Conservation (phyloP, 2,888 invertebrate genomes). For the Caenorhabditis sulstoni region DNA sequence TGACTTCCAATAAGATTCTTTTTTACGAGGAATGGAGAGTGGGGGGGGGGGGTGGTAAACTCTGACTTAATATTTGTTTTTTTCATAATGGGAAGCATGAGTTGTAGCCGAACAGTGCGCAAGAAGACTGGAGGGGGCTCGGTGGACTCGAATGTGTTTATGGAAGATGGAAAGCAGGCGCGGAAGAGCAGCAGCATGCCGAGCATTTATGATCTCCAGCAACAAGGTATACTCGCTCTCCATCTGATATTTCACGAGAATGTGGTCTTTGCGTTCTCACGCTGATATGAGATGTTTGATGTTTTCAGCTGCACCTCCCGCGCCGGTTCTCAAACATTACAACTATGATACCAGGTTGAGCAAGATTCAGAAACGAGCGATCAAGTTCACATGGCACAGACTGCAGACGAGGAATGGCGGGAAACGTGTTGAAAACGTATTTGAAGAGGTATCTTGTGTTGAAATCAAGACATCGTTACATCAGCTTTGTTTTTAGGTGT, state of each 20-base stretch:
- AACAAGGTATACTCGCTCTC: conserved; percentile 54
- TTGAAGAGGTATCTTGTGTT: conserved; percentile 79
- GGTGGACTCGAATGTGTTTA: conserved; percentile 62
- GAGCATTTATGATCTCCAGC: conserved; percentile 73
- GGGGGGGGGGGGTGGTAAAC: neutral
- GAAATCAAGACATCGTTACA: neutral
- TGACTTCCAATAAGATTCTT: neutral
- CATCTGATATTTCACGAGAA: neutral
- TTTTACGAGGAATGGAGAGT: neutral
- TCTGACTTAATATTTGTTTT: conserved; percentile 4
- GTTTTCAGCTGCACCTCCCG: conserved; percentile 49
- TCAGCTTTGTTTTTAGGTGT: conserved; percentile 63
- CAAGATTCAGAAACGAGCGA: conserved; percentile 78
- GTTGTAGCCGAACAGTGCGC: conserved; percentile 73
- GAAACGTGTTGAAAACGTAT: conserved; percentile 79
- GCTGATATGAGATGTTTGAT: neutral
- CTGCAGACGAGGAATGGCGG: conserved; percentile 79
- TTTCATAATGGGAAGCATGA: conserved; percentile 48
- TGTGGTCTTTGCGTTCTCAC: too few relatives aligned
- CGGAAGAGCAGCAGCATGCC: conserved; percentile 79
- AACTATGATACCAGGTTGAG: conserved; percentile 78
- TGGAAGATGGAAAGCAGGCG: conserved; percentile 50
- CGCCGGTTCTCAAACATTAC: conserved; percentile 69
- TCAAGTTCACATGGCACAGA: conserved; percentile 79
- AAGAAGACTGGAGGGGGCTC: conserved; percentile 75